These are phyloP conservation scores for Anomalospiza imberbis DNA, from an alignment of 2,797 vertebrate species.

Conservation along the genomic window DNA sequence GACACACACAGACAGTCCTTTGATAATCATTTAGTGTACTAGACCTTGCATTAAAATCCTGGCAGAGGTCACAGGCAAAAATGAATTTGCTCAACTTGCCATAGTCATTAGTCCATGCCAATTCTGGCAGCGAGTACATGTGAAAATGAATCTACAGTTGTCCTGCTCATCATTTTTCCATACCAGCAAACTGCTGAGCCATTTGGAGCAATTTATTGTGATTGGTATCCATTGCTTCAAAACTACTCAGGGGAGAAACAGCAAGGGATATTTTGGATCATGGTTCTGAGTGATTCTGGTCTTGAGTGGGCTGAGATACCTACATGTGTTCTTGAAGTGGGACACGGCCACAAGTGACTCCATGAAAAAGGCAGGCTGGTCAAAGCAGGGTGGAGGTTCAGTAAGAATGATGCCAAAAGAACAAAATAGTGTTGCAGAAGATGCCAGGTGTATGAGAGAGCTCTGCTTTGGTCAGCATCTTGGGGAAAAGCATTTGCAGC, in stretches of 20 bases:
- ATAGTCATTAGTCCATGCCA: not conserved
- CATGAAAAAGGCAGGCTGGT: not conserved
- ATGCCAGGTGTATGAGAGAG: not conserved
- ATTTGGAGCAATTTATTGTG: constrained; percentile 25
- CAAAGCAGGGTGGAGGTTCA: not conserved
- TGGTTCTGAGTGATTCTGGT: not conserved
- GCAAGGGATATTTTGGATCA: not conserved
- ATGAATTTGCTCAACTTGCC: constrained; percentile 27
- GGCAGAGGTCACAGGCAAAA: constrained; percentile 45
- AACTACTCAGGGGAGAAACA: not conserved
- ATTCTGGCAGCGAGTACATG: not conserved
- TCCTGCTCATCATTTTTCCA: constrained; percentile 22
- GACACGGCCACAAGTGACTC: not conserved
- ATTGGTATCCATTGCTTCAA: not conserved
- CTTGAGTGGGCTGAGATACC: not conserved
- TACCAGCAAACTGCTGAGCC: not conserved
- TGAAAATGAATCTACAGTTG: constrained; percentile 35
- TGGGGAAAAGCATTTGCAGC: not conserved
- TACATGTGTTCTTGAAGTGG: not conserved
- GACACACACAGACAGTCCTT: not conserved
- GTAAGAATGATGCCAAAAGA: not conserved
- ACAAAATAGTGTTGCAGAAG: not conserved
- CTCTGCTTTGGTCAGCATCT: not conserved
- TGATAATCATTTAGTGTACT: not conserved
- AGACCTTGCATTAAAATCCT: constrained; percentile 34